phyloP scores from a whole-genome alignment of 92 coral and sea anemone genomes.

The Phymanthus crucifer region DNA sequence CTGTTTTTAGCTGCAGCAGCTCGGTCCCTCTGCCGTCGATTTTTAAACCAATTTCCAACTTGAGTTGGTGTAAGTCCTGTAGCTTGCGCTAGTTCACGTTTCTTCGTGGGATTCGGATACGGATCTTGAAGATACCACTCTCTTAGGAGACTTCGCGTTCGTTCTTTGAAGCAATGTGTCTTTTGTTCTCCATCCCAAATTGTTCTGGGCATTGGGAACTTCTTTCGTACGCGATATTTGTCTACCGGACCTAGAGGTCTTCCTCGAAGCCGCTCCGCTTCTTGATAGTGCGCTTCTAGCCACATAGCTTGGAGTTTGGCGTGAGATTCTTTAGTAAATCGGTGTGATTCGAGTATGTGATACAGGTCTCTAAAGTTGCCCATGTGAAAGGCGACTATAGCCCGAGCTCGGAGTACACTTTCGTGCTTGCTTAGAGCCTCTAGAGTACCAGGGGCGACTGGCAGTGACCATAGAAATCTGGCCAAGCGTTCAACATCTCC shows the following conservation, averaged over 20 bases:
- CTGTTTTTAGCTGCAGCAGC: conserved; percentile 99
- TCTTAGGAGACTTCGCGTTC: conserved; percentile 90
- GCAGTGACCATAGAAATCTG: conserved; percentile 98
- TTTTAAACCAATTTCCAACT: conserved; percentile 99
- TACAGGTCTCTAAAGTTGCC: conserved; percentile 98
- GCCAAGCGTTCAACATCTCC: conserved; percentile 99
- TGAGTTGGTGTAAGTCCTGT: conserved; percentile 99
- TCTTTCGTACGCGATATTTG: conserved; percentile 97
- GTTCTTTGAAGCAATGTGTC: conserved; percentile 98
- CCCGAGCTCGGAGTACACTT: conserved; percentile 98
- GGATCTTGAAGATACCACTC: conserved; percentile 99
- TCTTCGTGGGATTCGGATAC: conserved; percentile 99
- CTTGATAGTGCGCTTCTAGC: conserved; percentile 98
- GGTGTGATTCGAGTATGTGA: conserved; percentile 93
- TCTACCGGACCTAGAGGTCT: conserved; percentile 98
- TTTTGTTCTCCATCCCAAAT: conserved; percentile 99
- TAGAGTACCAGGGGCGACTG: conserved; percentile 97
- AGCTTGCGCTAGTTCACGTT: conserved; percentile 98
- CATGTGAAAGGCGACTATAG: conserved; percentile 98
- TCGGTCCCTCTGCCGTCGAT: conserved; percentile 96
- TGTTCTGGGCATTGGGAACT: conserved; percentile 98
- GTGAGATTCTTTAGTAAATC: conserved; percentile 95
- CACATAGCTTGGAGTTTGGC: conserved; percentile 99
- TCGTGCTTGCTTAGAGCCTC: conserved; percentile 98
- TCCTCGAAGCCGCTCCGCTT: conserved; percentile 98